phyloP scores from a whole-genome alignment of 2,888 invertebrate species.

The Euplexia lucipara region DNA sequence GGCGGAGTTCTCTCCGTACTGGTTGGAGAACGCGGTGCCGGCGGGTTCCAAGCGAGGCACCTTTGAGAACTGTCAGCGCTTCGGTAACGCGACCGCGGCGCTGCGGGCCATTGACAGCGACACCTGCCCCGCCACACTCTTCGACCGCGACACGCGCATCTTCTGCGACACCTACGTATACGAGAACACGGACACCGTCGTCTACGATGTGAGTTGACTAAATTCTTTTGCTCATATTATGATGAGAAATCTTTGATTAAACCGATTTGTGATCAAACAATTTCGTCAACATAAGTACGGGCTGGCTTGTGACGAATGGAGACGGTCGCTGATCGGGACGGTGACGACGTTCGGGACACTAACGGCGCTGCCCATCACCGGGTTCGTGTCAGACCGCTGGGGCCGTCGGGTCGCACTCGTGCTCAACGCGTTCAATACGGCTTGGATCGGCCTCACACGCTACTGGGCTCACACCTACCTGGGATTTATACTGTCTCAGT shows the following conservation, averaged over 20 bases:
- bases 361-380: slow-evolving; percentile 92
- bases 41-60: slow-evolving; percentile 73
- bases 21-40: slow-evolving; percentile 87
- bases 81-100: slow-evolving; percentile 56
- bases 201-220: slow-evolving; percentile 78
- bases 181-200: slow-evolving; percentile 77
- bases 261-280: neutral
- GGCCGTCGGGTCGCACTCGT: slow-evolving; percentile 92
- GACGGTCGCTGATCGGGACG: slow-evolving; percentile 93
- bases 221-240: slow-evolving; percentile 12
- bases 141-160: slow-evolving; percentile 66
- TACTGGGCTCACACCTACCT: slow-evolving; percentile 91
- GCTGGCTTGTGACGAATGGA: slow-evolving; percentile 93
- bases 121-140: slow-evolving; percentile 76
- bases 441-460: slow-evolving; percentile 92
- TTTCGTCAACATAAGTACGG: slow-evolving; percentile 84
- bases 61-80: slow-evolving; percentile 86
- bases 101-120: slow-evolving; percentile 25
- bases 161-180: slow-evolving; percentile 77
- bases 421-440: slow-evolving; percentile 90
- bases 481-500: slow-evolving; percentile 92
- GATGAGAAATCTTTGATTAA: slow-evolving; percentile 60
- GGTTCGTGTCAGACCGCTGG: slow-evolving; percentile 93
- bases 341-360: slow-evolving; percentile 93
- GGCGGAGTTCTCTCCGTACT: slow-evolving; percentile 77